Conservation (phyloP, 2,888 invertebrate genomes). For the Blastobasis adustella region DNA sequence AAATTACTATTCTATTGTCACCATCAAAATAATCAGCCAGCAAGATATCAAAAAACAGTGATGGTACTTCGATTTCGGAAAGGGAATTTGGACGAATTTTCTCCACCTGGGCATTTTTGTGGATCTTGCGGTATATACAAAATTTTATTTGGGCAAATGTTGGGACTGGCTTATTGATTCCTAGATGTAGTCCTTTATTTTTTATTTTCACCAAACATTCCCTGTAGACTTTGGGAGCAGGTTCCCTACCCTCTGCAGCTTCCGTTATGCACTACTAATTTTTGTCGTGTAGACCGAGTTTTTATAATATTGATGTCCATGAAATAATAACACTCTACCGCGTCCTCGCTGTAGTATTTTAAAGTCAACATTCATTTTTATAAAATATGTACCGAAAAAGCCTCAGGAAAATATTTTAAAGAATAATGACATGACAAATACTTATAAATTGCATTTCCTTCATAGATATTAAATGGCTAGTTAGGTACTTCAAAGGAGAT, state of each 20-base stretch:
- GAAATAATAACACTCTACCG: neutral
- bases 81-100: neutral
- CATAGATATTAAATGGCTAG: too few species aligned
- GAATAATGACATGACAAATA: too few species aligned
- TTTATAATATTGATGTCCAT: neutral
- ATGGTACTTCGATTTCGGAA: neutral
- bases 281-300: neutral
- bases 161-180: neutral
- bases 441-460: too few species aligned
- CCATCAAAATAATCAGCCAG: too few species aligned
- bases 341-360: neutral
- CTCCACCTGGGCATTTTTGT: neutral
- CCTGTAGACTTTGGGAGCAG: neutral
- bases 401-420: too few species aligned
- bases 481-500: too few species aligned
- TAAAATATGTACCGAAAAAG: too few species aligned
- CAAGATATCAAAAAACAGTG: neutral
- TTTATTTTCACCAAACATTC: neutral
- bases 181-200: neutral
- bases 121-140: neutral
- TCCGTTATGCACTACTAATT: neutral
- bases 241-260: neutral
- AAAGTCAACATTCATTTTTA: neutral
- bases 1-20: neutral
- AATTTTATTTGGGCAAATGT: neutral